Evolutionary conservation across 2,113 vertebrate genomes (phyloP), one percentile per base, ranked within the genome.

Genomic region (Sylvilagus bachmani): DNA sequence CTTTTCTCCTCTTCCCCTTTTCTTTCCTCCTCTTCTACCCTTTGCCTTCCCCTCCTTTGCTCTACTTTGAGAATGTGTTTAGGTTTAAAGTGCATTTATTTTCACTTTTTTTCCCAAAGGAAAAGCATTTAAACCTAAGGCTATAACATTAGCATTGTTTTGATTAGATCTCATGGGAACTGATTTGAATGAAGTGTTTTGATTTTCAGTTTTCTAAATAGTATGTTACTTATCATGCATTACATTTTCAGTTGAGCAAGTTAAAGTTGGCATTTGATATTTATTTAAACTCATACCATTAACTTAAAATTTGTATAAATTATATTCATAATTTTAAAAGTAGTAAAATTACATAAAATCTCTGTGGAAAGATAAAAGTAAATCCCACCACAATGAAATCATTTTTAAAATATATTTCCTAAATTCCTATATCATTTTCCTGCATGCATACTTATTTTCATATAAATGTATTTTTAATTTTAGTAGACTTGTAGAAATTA

Each of bases 181-280:
- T 24, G 24, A n/a, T 73, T 58, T 58, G 19, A 58, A 84, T 79
- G 29, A 86, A 86, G 4, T 80, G 5, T 90, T 92, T 84, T 82
- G 38, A 79, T 77, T 92, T 85, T 75, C 5, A 90, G 62, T 87
- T 94, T 95, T 81, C 67, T 89, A 78, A 95, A 84, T 13, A 51
- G 0, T n/a, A 44, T 53, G 13, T 25, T 82, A 33, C 89, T 89
- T 58, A 58, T 58, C 55, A 36, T 79, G 0, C 62, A 91, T 87
- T 89, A 21, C 51, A 2, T 89, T 90, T 93, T 96, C 49, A 84
- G 33, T 90, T 92, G 62, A 70, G 4, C 14, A 88, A 92, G 21
- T 67, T 96, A 90, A 11, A 55, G 29, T 74, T n/a, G 1, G 19
- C 33, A 71, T 77, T 84, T n/a, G 10, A 14, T 89, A 13, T 51